Conservation (phyloP, 2,113 vertebrate species). For the Paratilapia polleni region DNA sequence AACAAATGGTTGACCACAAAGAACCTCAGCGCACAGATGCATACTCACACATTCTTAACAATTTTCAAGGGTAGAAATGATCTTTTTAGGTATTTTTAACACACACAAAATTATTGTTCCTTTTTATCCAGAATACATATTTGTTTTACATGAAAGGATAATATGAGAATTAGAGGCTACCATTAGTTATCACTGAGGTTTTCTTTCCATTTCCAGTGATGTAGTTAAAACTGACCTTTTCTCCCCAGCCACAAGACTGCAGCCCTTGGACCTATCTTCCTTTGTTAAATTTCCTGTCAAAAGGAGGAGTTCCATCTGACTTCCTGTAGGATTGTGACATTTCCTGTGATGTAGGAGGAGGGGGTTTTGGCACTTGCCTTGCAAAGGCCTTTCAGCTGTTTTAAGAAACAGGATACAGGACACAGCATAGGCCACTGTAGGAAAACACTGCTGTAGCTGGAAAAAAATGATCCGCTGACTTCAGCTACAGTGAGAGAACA, state of each 20-base stretch:
- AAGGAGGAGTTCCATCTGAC: constrained; percentile 66
- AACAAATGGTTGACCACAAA: constrained; percentile 15
- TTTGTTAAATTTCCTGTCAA: constrained; percentile 73
- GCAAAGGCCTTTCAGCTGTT: constrained; percentile 45
- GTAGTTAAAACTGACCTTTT: constrained; percentile 34
- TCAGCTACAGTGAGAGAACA: background rate
- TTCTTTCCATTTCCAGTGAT: background rate
- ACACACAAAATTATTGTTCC: too few species aligned
- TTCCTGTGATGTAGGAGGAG: constrained; percentile 61
- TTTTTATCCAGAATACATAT: too few species aligned
- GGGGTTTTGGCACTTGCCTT: constrained; percentile 10
- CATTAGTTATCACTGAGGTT: background rate
- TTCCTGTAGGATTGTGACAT: constrained; percentile 71
- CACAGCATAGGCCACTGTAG: constrained; percentile 29
- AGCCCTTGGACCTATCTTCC: constrained; percentile 48
- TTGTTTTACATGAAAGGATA: background rate
- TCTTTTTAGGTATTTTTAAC: too few species aligned
- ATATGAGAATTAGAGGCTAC: background rate
- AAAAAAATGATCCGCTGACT: constrained; percentile 8
- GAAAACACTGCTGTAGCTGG: constrained; percentile 38
- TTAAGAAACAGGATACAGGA: constrained; percentile 61
- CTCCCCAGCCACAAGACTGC: constrained; percentile 26
- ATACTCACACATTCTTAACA: background rate
- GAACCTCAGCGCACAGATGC: background rate
- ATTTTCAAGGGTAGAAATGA: too few species aligned